Base-by-base conservation (phyloP, 2,797 vertebrate genomes). In the Pagetopsis macropterus region DNA sequence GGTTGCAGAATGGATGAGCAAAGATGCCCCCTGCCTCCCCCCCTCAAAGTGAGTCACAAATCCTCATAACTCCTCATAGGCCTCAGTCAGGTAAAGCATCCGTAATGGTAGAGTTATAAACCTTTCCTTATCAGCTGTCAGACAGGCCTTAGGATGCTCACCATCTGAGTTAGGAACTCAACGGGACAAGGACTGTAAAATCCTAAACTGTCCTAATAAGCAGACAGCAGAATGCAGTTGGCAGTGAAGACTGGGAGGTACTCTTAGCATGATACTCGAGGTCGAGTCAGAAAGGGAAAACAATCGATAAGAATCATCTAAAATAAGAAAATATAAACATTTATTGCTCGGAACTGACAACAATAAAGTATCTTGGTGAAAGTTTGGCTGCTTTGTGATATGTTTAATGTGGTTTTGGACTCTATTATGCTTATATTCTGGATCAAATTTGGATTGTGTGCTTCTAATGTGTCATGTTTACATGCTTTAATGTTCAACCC, bases 1-100 rank as follows among this genome's bases (percentile, higher is more conserved):
- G 94, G 94, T 90, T 95, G 89, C 96, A 96, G 96, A 91, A 97
- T 97, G 96, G 96, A 97, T 70, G 96, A 97, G 93, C 96, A 96
- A 50, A 93, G 96, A 84, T 96, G 96, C 72, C 70, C 81, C 49
- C 87, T 89, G 58, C 92, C 92, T 78, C 93, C 91, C 21, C 84
- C 86, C 60, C 92, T 91, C 74, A 93, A 92, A 92, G 90, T 91
- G 79, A 92, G 91, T 92, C n/a, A 4, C 65, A 87, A 83, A 82
- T 80, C 75, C 81, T 80, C 82, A 63, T 74, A 57, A 83, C 72
- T 76, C 59, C 66, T 80, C 48, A 0, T 55, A 72, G 75, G 65
- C 70, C 55, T 49, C 68, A n/a, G 75, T 66, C 59, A 70, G 62
- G 76, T 66, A 83, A 89, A 88, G 70, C 77, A 75, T 72, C 55